These are phyloP conservation scores for Trichopoda pennipes DNA, from an alignment of 2,888 invertebrate species.

Conservation along the genomic window DNA sequence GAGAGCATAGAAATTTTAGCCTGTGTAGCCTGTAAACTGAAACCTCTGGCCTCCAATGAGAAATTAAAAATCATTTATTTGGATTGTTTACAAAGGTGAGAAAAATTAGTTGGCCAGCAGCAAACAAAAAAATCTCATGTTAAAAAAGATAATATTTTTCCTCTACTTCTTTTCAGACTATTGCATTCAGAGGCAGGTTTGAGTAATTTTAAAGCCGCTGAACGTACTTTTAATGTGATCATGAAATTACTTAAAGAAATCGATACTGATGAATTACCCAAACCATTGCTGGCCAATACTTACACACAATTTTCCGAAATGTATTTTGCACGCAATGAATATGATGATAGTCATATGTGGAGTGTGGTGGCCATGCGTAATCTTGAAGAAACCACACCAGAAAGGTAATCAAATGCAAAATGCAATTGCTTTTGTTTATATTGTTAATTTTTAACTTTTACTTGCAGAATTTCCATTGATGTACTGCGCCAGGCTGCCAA, in stretches of 20 bases:
- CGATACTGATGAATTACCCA: constrained; percentile 79
- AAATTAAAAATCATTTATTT: constrained; percentile 86
- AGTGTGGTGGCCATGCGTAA: constrained; percentile 88
- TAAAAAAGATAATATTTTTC: neutral
- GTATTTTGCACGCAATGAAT: constrained; percentile 92
- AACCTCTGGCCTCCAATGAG: constrained; percentile 82
- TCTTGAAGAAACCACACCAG: constrained; percentile 84
- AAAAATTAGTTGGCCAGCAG: neutral
- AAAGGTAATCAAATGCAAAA: constrained; percentile 80
- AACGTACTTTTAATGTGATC: constrained; percentile 86
- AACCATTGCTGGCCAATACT: constrained; percentile 85
- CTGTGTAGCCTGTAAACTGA: constrained; percentile 86
- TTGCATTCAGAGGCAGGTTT: constrained; percentile 91
- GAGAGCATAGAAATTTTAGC: constrained; percentile 88
- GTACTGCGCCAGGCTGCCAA: constrained; percentile 93
- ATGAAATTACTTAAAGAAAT: constrained; percentile 82
- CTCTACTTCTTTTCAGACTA: constrained; percentile 82
- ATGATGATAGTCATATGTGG: constrained; percentile 90
- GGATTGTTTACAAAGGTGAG: constrained; percentile 92
- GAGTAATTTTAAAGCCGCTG: constrained; percentile 90
- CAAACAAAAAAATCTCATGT: neutral
- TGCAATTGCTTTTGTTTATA: constrained; percentile 42
- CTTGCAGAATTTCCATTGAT: constrained; percentile 86
- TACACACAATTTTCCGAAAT: constrained; percentile 92
- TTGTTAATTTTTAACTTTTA: constrained; percentile 26